Conservation (phyloP, 2,888 invertebrate species). For the Aradus depressus region DNA sequence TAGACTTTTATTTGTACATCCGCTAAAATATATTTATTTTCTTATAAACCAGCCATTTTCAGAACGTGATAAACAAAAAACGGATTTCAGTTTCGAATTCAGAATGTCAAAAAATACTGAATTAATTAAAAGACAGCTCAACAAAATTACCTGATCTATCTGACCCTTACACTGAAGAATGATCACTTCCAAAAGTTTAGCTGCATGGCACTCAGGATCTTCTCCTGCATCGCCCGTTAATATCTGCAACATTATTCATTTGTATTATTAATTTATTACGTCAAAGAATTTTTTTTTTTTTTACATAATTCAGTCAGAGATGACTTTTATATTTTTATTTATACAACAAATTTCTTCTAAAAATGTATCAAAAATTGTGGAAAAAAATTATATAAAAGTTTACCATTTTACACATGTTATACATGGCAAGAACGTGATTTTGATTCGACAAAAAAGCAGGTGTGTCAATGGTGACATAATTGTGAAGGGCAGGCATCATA, state of each 20-base stretch:
- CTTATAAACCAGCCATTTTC: no score
- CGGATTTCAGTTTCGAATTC: no score
- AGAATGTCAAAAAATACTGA: no score
- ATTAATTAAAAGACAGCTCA: not conserved
- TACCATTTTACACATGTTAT: conserved; percentile 88
- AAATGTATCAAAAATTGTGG: not conserved
- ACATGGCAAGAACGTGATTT: conserved; percentile 78
- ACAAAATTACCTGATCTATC: conserved; percentile 54
- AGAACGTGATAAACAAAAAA: no score
- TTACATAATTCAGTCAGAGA: not conserved
- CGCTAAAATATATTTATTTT: no score
- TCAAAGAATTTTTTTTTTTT: not conserved
- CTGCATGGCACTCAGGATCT: conserved; percentile 91
- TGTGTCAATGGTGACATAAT: conserved; percentile 93
- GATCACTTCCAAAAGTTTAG: conserved; percentile 91
- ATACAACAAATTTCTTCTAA: no score
- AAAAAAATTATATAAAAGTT: conserved; percentile 23
- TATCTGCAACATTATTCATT: conserved; percentile 43
- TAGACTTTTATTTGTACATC: no score
- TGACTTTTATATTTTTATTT: not conserved
- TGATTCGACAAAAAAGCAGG: conserved; percentile 85
- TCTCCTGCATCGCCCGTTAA: conserved; percentile 65
- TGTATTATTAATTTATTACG: no score
- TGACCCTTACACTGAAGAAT: conserved; percentile 83
- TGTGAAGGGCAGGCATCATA: conserved; percentile 97